phyloP scores from a whole-genome alignment of 2,113 vertebrate species.

The Trichomycterus rosablanca region DNA sequence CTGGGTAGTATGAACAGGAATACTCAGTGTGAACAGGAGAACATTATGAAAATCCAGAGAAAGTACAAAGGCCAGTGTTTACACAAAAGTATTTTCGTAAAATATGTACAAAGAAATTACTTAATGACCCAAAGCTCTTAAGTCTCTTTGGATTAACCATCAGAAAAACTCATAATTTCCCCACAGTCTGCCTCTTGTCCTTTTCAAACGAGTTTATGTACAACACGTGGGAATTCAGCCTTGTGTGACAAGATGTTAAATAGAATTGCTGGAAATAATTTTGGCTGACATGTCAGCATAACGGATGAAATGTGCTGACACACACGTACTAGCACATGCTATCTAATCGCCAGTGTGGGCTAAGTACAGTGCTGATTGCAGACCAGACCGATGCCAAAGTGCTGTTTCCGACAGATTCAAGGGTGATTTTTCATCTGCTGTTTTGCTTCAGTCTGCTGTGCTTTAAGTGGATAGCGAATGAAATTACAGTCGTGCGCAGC shows the following conservation, averaged over 20 bases:
- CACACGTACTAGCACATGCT: constrained; percentile 23
- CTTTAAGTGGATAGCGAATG: constrained; percentile 30
- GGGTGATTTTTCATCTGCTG: constrained; percentile 40
- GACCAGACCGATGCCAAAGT: constrained; percentile 32
- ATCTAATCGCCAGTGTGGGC: constrained; percentile 33
- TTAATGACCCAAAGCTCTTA: constrained; percentile 12
- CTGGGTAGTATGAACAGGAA: not conserved
- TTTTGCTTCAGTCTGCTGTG: constrained; percentile 35
- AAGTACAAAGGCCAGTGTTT: no score
- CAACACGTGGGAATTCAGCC: constrained; percentile 24
- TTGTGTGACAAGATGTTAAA: constrained; percentile 35
- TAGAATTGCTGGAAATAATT: constrained; percentile 17
- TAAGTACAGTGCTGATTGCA: constrained; percentile 42
- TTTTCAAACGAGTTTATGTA: constrained; percentile 31
- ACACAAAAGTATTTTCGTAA: no score
- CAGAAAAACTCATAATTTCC: constrained; percentile 1
- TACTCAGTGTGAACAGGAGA: not conserved
- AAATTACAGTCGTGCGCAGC: constrained; percentile 40
- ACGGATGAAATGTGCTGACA: constrained; percentile 30
- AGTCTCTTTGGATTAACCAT: constrained; percentile 20
- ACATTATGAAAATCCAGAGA: no score
- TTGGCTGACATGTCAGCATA: constrained; percentile 17
- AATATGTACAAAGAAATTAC: constrained; percentile 23
- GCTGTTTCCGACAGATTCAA: constrained; percentile 44
- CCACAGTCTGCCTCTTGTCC: constrained; percentile 20